Percentiles rank a stretch among this genome's conserved stretches.
These are phyloP conservation scores for Caenorhabditis panamensis DNA, from an alignment of 2,888 invertebrate genomes.

Conservation along the genomic window DNA sequence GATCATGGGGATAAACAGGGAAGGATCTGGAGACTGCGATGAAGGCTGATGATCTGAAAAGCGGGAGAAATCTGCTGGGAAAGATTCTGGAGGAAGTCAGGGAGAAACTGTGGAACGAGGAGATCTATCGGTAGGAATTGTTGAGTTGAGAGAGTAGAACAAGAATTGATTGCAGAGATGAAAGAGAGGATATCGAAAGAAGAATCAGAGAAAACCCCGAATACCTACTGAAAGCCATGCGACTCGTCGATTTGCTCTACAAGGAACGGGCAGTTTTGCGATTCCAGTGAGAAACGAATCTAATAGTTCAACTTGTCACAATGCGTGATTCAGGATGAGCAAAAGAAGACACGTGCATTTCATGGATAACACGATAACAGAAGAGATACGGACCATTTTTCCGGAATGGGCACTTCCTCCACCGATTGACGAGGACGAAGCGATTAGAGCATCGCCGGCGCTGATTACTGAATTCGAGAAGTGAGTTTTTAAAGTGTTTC, in stretches of 20 bases:
- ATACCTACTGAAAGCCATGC: conserved; percentile 32
- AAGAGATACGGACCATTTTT: conserved; percentile 13
- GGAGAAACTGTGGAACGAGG: conserved; percentile 43
- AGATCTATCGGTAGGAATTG: conserved; percentile 13
- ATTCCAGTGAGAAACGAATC: conserved; percentile 13
- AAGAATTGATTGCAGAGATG: conserved; percentile 31
- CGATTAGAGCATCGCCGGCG: conserved; percentile 34
- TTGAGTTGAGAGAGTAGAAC: neutral
- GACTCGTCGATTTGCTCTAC: conserved; percentile 49
- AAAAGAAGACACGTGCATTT: neutral
- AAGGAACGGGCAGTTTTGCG: conserved; percentile 38
- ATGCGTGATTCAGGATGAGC: neutral
- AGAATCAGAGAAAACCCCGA: conserved; percentile 7
- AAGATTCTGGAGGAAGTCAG: conserved; percentile 40
- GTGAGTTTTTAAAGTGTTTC: conserved; percentile 1
- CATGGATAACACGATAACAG: neutral
- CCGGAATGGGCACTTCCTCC: conserved; percentile 53
- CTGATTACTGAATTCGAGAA: conserved; percentile 28
- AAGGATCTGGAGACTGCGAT: conserved; percentile 19
- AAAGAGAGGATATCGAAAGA: conserved; percentile 37
- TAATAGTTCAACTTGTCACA: neutral
- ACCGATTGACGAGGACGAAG: conserved; percentile 1
- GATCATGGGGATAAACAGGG: conserved; percentile 13
- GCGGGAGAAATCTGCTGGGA: conserved; percentile 46
- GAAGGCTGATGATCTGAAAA: neutral